Evolutionary conservation across 2,113 vertebrate genomes (phyloP).

Genomic region (Proterorhinus semilunaris): DNA sequence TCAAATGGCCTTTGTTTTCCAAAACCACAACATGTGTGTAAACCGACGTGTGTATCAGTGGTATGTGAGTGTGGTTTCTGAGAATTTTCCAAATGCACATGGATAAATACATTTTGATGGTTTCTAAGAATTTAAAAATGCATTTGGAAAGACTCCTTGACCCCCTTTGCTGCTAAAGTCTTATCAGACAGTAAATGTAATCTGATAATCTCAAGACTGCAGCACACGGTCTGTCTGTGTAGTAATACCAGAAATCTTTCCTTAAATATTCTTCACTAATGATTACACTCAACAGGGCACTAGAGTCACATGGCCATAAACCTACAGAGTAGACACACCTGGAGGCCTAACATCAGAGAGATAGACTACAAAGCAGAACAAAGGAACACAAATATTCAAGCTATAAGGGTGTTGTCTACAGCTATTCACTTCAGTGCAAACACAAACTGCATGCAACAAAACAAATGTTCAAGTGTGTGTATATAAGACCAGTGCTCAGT

Average conservation of each 20-base stretch:
- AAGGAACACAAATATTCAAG: not conserved
- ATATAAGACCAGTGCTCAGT: not conserved
- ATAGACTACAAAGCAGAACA: conserved; percentile 10
- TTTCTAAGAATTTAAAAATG: conserved; percentile 9
- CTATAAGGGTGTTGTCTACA: conserved; percentile 9
- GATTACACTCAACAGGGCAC: not conserved
- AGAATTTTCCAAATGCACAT: conserved; percentile 6
- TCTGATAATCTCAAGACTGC: conserved; percentile 41
- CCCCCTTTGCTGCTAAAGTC: conserved; percentile 35
- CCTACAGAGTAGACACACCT: conserved; percentile 7
- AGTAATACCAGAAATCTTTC: conserved; percentile 10
- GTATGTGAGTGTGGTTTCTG: not conserved
- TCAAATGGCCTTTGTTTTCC: conserved; percentile 1
- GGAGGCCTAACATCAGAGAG: not conserved
- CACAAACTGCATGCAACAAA: not conserved
- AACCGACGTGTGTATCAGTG: not conserved
- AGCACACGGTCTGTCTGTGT: conserved; percentile 8
- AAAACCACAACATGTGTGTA: not conserved
- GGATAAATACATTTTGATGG: conserved; percentile 4
- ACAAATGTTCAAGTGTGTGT: not conserved
- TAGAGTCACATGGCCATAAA: not conserved
- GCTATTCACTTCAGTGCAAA: no score
- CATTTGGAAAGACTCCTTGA: conserved; percentile 28
- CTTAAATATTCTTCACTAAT: not conserved
- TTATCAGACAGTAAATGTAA: conserved; percentile 36